phyloP scores from a whole-genome alignment of 2,888 invertebrate genomes.

The Bembecia ichneumoniformis region DNA sequence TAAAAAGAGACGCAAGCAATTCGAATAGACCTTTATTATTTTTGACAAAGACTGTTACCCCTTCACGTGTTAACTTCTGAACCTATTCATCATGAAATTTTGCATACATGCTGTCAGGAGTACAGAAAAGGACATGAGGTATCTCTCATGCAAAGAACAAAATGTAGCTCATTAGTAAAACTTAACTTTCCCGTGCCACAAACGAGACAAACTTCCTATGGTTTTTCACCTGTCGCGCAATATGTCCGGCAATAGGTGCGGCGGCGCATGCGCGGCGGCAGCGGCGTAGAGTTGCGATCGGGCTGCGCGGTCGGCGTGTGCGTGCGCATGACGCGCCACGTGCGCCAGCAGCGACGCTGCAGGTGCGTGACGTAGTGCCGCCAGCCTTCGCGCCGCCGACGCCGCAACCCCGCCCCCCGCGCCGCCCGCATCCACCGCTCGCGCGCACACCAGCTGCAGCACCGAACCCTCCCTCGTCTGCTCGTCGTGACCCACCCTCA shows the following conservation, averaged over 20 bases:
- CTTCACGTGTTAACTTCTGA: too few relatives aligned
- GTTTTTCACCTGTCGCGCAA: slow-evolving; percentile 1
- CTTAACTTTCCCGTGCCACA: too few relatives aligned
- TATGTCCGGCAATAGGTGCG: not conserved
- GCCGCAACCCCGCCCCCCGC: slow-evolving; percentile 28
- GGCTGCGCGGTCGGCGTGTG: slow-evolving; percentile 31
- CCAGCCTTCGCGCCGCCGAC: slow-evolving; percentile 32
- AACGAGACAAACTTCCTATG: too few relatives aligned
- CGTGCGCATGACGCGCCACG: slow-evolving; percentile 27
- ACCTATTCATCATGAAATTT: too few relatives aligned
- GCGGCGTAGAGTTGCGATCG: slow-evolving; percentile 37
- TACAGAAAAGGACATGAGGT: too few relatives aligned
- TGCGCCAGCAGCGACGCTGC: slow-evolving; percentile 26
- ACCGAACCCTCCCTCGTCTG: slow-evolving; percentile 41
- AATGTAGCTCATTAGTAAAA: too few relatives aligned
- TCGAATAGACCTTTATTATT: too few relatives aligned
- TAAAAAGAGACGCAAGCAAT: too few relatives aligned
- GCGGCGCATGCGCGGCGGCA: slow-evolving; percentile 7
- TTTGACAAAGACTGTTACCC: too few relatives aligned
- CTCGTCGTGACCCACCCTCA: slow-evolving; percentile 73
- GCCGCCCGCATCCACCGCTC: slow-evolving; percentile 22
- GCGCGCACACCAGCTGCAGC: slow-evolving; percentile 28
- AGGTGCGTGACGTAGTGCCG: slow-evolving; percentile 28
- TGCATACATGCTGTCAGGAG: too few relatives aligned
- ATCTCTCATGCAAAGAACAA: too few relatives aligned